These are phyloP conservation scores for Agrypnus murinus DNA, from an alignment of 2,888 invertebrate species.

Conservation along the genomic window DNA sequence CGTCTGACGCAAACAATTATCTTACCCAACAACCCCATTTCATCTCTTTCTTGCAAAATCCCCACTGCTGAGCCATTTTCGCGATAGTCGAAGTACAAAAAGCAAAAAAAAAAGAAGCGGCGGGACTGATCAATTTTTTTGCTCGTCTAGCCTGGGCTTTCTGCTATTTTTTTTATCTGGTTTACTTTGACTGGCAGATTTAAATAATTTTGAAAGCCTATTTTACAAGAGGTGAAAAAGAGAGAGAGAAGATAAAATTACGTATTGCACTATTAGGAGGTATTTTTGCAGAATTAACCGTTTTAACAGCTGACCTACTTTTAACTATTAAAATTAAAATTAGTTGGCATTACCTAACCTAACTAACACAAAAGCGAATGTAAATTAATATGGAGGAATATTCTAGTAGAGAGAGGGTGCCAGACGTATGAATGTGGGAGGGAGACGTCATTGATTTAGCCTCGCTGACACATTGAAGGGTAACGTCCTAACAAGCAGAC, in stretches of 20 bases:
- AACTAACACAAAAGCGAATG: constrained; percentile 3
- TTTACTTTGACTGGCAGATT: no score
- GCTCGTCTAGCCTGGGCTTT: constrained; percentile 13
- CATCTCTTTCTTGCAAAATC: neutral
- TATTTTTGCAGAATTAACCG: neutral
- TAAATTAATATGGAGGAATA: constrained; percentile 13
- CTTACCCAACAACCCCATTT: constrained; percentile 16
- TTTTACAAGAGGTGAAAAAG: no score
- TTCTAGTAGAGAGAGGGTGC: constrained; percentile 38
- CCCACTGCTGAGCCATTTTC: neutral
- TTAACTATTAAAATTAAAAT: constrained; percentile 25
- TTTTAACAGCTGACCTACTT: constrained; percentile 12
- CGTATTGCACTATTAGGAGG: no score
- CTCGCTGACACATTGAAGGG: constrained; percentile 65
- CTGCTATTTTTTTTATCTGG: constrained; percentile 5
- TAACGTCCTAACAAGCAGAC: constrained; percentile 63
- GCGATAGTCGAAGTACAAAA: neutral
- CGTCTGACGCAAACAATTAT: constrained; percentile 13
- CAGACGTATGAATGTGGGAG: constrained; percentile 45
- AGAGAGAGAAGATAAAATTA: no score
- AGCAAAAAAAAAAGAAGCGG: neutral
- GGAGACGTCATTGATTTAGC: constrained; percentile 63
- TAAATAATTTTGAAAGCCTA: no score
- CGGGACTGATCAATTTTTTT: constrained; percentile 1
- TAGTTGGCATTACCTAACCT: neutral